Evolutionary conservation across 2,888 invertebrate genomes (phyloP).

Genomic region (Anorthoa munda): DNA sequence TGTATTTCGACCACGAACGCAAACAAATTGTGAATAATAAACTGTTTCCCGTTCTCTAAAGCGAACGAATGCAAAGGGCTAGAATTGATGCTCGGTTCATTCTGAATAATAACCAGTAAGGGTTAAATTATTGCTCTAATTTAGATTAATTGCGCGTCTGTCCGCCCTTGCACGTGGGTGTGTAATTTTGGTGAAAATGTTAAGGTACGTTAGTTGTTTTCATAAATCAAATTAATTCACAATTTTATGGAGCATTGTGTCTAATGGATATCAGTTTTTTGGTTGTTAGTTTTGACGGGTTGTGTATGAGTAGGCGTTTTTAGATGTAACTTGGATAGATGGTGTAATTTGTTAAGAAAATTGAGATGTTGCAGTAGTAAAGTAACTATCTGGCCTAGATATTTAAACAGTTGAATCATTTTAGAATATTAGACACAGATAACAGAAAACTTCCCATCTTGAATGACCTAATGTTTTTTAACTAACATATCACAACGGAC

Average conservation of each 20-base stretch:
- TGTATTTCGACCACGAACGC: constrained; percentile 42
- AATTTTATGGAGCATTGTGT: constrained; percentile 53
- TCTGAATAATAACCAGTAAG: constrained; percentile 78
- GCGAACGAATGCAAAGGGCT: constrained; percentile 63
- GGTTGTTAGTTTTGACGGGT: constrained; percentile 3
- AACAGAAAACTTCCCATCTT: neutral
- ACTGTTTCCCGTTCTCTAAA: constrained; percentile 54
- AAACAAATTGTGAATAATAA: constrained; percentile 64
- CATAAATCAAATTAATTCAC: constrained; percentile 74
- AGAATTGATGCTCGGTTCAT: constrained; percentile 65
- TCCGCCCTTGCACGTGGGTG: constrained; percentile 73
- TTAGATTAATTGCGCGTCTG: constrained; percentile 83
- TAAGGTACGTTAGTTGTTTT: constrained; percentile 65
- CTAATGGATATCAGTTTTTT: constrained; percentile 44
- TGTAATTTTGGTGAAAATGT: constrained; percentile 72
- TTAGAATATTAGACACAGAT: neutral
- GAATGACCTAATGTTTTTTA: too few relatives aligned
- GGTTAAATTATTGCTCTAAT: constrained; percentile 85
- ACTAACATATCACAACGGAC: too few relatives aligned
- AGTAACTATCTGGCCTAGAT: neutral
- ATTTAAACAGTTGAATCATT: neutral
- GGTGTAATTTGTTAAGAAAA: constrained; percentile 15
- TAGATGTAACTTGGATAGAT: neutral
- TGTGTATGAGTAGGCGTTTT: constrained; percentile 41
- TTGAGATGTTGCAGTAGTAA: neutral